Evolutionary conservation across 2,113 vertebrate genomes (phyloP).

Genomic region (Thalassoma bifasciatum): DNA sequence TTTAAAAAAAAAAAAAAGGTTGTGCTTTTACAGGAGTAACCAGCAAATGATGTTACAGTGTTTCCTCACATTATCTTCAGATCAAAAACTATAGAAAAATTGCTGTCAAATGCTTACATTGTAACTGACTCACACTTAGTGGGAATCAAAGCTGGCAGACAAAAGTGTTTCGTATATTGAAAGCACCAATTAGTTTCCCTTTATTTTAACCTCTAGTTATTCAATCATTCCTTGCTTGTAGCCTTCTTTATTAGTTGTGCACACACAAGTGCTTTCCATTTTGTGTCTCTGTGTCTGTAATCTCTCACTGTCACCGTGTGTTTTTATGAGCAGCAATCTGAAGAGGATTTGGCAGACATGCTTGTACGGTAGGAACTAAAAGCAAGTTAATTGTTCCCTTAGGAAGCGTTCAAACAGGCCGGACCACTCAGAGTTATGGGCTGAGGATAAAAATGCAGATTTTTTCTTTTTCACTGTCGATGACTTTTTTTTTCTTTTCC

Average conservation of each 20-base stretch:
- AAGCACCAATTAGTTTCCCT: background rate
- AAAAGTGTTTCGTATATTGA: background rate
- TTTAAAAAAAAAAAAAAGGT: no score
- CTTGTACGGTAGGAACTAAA: slow-evolving; percentile 77
- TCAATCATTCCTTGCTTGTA: background rate
- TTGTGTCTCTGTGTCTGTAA: slow-evolving; percentile 42
- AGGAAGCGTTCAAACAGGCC: slow-evolving; percentile 71
- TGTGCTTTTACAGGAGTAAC: background rate
- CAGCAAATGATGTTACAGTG: background rate
- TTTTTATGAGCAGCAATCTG: slow-evolving; percentile 63
- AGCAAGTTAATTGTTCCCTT: slow-evolving; percentile 80
- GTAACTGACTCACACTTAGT: background rate
- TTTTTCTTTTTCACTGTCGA: slow-evolving; percentile 46
- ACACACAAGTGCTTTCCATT: slow-evolving; percentile 31
- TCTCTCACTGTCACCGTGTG: slow-evolving; percentile 48
- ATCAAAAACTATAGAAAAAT: background rate
- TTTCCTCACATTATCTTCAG: slow-evolving; percentile 17
- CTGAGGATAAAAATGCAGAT: slow-evolving; percentile 68
- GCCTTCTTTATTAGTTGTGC: slow-evolving; percentile 30
- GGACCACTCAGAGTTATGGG: slow-evolving; percentile 69
- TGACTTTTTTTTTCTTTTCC: slow-evolving; percentile 35
- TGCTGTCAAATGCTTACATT: slow-evolving; percentile 6
- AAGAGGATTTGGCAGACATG: slow-evolving; percentile 73
- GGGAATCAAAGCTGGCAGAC: slow-evolving; percentile 3
- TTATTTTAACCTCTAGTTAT: background rate